Percentiles rank a stretch among this genome's conserved stretches.
These are phyloP conservation scores for Thomomys bottae DNA, from an alignment of 2,113 vertebrate genomes.

Conservation along the genomic window DNA sequence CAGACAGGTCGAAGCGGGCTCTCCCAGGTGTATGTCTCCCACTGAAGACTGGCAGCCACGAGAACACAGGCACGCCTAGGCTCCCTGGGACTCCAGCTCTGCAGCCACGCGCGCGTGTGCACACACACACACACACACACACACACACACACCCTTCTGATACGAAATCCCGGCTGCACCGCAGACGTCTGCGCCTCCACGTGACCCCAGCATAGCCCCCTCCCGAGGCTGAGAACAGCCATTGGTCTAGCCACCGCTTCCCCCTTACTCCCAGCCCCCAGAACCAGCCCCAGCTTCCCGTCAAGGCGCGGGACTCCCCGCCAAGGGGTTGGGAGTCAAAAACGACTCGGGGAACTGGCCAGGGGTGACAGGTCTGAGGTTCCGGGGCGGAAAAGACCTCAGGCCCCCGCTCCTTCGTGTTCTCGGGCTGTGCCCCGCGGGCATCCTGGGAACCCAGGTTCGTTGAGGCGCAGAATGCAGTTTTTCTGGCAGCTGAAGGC, in stretches of 20 bases:
- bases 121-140: no score
- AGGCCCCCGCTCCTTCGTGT: neutral
- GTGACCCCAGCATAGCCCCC: neutral
- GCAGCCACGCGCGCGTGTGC: neutral
- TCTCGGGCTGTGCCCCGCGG: neutral
- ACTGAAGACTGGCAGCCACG: neutral
- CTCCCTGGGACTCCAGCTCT: neutral
- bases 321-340: neutral
- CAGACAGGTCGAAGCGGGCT: neutral
- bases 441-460: neutral
- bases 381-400: neutral
- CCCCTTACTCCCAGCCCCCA: neutral
- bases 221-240: neutral
- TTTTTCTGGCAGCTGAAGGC: neutral
- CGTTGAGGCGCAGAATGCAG: neutral
- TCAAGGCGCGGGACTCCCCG: neutral
- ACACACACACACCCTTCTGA: neutral
- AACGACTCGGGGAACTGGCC: neutral
- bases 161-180: slow-evolving; percentile 61
- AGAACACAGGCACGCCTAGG: neutral
- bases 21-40: neutral
- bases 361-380: neutral
- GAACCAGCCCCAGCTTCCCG: neutral
- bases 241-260: neutral
- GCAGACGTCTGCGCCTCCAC: neutral